Conservation (phyloP, 2,113 vertebrate genomes). For the Petrocephalus microphthalmus region DNA sequence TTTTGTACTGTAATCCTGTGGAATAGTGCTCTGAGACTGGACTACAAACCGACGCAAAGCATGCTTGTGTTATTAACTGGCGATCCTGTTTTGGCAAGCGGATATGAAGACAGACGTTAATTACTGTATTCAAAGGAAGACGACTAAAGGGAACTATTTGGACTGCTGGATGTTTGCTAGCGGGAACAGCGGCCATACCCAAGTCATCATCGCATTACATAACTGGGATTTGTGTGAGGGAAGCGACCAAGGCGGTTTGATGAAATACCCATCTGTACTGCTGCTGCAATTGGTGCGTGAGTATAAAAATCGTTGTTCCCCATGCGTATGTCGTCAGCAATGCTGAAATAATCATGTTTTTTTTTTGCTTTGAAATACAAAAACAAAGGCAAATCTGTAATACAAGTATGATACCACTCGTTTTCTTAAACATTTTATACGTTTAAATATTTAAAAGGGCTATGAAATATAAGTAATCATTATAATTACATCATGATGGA, state of each 20-base stretch:
- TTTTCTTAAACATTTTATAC: neutral
- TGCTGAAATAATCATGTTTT: neutral
- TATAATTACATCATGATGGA: neutral
- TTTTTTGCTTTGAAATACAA: neutral
- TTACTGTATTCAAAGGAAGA: neutral
- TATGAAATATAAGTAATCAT: neutral
- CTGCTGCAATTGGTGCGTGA: constrained; percentile 17
- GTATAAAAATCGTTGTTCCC: neutral
- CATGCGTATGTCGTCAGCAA: neutral
- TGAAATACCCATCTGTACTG: constrained; percentile 23
- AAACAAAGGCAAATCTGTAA: neutral
- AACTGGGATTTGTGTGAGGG: constrained; percentile 44
- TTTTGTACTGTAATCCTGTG: neutral
- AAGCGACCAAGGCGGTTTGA: constrained; percentile 12
- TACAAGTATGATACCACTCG: neutral
- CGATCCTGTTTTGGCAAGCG: neutral
- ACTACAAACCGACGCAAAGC: neutral
- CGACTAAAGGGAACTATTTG: neutral
- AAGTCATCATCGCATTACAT: constrained; percentile 45
- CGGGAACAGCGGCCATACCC: constrained; percentile 15
- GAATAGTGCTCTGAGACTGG: neutral
- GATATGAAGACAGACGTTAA: neutral
- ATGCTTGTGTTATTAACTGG: neutral
- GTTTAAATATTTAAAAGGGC: neutral
- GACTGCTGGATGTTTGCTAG: constrained; percentile 2